These are phyloP conservation scores for Alectoris magna DNA, from an alignment of 2,797 vertebrate species.

Conservation along the genomic window DNA sequence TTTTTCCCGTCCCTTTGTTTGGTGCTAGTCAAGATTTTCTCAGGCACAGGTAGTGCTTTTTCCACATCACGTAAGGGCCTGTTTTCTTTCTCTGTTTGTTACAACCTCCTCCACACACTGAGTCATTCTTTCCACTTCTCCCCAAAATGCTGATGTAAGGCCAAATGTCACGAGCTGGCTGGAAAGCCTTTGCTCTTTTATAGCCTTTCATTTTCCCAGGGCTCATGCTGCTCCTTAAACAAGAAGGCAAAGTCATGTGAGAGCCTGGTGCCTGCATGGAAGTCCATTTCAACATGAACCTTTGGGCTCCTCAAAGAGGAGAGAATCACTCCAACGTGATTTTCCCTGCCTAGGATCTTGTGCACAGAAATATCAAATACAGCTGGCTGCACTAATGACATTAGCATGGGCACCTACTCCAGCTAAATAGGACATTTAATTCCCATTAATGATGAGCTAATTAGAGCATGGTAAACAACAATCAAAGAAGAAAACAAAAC, in stretches of 20 bases:
- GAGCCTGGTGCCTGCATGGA: background rate
- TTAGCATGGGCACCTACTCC: background rate
- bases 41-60: background rate
- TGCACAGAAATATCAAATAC: background rate
- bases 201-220: background rate
- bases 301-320: background rate
- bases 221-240: background rate
- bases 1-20: background rate
- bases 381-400: background rate
- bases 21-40: background rate
- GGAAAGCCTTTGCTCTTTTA: background rate
- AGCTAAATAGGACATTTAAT: constrained; percentile 50
- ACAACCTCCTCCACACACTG: background rate
- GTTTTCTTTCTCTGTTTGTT: background rate
- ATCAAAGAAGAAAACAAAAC: background rate
- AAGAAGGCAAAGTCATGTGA: background rate
- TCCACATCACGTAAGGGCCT: background rate
- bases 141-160: background rate
- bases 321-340: background rate
- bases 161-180: background rate
- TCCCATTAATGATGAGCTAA: constrained; percentile 55
- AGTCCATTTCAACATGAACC: background rate
- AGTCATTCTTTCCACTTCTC: background rate
- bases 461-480: constrained; percentile 35
- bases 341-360: background rate